phyloP scores from a whole-genome alignment of 64 coral and sea anemone species.

The Exaiptasia diaphana region DNA sequence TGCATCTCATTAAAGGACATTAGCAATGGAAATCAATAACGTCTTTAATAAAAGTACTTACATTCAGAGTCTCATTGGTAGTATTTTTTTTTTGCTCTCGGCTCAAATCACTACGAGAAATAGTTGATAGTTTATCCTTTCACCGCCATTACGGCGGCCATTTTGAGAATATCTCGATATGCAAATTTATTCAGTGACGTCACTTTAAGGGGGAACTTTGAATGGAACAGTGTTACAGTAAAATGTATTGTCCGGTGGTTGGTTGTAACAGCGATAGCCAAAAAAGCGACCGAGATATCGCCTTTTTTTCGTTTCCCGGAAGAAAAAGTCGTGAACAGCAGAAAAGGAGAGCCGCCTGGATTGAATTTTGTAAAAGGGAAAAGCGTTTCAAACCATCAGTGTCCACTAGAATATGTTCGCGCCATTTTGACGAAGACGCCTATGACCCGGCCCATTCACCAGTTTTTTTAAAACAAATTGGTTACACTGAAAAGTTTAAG shows the following conservation, averaged over 20 bases:
- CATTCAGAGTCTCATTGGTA: neutral
- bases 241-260: neutral
- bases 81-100: neutral
- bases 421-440: too few species aligned
- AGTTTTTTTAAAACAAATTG: too few species aligned
- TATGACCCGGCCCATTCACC: too few species aligned
- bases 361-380: too few species aligned
- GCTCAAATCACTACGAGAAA: neutral
- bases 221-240: neutral
- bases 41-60: neutral
- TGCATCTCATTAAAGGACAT: too few species aligned
- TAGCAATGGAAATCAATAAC: neutral
- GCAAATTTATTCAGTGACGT: neutral
- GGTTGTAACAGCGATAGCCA: slow-evolving; percentile 4
- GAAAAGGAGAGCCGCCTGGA: too few species aligned
- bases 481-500: too few species aligned
- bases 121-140: neutral
- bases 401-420: too few species aligned
- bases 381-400: too few species aligned
- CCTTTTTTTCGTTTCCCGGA: too few species aligned
- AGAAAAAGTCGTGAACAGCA: too few species aligned
- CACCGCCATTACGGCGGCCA: neutral
- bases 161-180: neutral
- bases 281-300: neutral
- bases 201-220: neutral